phyloP scores from a whole-genome alignment of 2,888 invertebrate species.

The Aricia artaxerxes region DNA sequence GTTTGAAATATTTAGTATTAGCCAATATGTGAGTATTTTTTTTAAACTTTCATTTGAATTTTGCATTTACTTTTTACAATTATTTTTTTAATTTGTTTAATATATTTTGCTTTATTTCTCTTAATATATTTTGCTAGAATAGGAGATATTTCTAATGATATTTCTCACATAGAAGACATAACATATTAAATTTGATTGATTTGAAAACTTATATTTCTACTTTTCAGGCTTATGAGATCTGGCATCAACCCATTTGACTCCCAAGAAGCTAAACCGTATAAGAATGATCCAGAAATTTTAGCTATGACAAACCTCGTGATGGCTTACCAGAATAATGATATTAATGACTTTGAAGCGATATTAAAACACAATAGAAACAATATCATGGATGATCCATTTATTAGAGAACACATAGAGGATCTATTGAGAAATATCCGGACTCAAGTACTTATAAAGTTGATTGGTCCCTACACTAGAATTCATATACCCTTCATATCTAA shows the following conservation, averaged over 20 bases:
- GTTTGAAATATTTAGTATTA: slow-evolving; percentile 97
- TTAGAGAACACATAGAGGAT: slow-evolving; percentile 99
- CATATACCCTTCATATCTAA: slow-evolving; percentile 98
- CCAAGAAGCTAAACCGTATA: slow-evolving; percentile 99
- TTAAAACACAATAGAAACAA: slow-evolving; percentile 93
- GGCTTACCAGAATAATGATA: slow-evolving; percentile 99
- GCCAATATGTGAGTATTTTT: slow-evolving; percentile 94
- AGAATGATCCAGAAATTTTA: slow-evolving; percentile 99
- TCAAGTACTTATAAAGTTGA: slow-evolving; percentile 97
- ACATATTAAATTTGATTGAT: too few relatives aligned
- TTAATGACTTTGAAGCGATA: slow-evolving; percentile 98
- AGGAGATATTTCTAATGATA: too few relatives aligned
- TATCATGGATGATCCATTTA: slow-evolving; percentile 99
- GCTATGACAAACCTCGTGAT: slow-evolving; percentile 99
- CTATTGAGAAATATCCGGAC: slow-evolving; percentile 96
- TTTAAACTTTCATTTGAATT: not conserved
- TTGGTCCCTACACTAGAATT: slow-evolving; percentile 98
- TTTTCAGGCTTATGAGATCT: slow-evolving; percentile 96
- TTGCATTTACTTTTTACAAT: too few relatives aligned
- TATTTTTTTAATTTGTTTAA: too few relatives aligned
- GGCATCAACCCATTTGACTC: slow-evolving; percentile 99
- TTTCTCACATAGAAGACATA: too few relatives aligned
- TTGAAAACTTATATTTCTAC: not conserved
- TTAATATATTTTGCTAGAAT: too few relatives aligned
- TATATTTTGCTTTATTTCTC: too few relatives aligned